A percentile compares a stretch with the other conserved stretches of the same genome.
Evolutionary conservation across 2,888 invertebrate species (phyloP).

Genomic region (Erebia palarica): DNA sequence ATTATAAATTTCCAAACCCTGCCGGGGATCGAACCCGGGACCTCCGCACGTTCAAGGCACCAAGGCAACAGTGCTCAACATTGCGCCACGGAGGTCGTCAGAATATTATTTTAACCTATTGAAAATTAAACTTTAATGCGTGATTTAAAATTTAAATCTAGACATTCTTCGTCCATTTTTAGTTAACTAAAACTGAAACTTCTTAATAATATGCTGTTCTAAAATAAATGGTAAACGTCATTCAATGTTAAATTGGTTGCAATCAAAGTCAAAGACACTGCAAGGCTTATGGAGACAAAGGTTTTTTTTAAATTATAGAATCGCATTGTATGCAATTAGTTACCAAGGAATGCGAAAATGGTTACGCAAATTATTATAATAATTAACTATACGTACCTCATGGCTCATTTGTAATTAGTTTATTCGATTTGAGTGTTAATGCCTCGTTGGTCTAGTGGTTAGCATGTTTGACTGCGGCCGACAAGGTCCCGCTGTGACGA

Average conservation of each 20-base stretch:
- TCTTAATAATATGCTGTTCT: slow-evolving; percentile 9
- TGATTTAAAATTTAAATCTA: not conserved
- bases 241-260: slow-evolving; percentile 13
- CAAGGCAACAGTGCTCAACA: no score
- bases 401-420: not conserved
- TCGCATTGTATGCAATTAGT: slow-evolving; percentile 14
- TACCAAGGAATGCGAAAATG: slow-evolving; percentile 20
- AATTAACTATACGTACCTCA: not conserved
- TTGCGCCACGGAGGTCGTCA: no score
- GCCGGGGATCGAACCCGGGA: no score
- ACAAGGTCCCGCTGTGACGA: no score
- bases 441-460: no score
- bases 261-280: slow-evolving; percentile 22
- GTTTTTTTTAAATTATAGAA: slow-evolving; percentile 17
- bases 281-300: slow-evolving; percentile 19
- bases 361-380: not conserved
- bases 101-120: not conserved
- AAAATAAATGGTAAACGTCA: slow-evolving; percentile 5
- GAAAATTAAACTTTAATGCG: not conserved
- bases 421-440: no score
- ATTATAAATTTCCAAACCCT: no score
- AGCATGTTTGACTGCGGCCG: no score
- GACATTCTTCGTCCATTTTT: not conserved
- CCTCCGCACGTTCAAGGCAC: no score
- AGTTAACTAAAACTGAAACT: not conserved